Evolutionary conservation across 2,888 invertebrate species (phyloP), one percentile per base, ranked within the genome.

Genomic region (Athripsodes cinereus): DNA sequence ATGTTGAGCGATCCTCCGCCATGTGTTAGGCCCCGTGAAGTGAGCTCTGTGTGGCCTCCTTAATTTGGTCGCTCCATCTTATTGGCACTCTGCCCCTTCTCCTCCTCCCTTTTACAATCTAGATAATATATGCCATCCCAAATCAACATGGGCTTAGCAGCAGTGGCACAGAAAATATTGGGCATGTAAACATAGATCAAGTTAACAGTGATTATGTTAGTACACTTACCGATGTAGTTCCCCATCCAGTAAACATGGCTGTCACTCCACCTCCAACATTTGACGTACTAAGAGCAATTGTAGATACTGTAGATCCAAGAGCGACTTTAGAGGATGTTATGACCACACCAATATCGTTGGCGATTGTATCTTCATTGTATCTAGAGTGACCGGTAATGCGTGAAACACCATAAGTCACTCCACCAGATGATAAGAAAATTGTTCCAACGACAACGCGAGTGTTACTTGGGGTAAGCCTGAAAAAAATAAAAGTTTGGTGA

Each of bases 381-480:
- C n/a, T 8, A 5, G 55, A 46, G 48, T 58, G 57, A 1, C 34
- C 13, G 6, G 57, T 54, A 6, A 55, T 16, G 10, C 51, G 48
- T 19, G 40, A 20, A 2, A 60, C 52, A 13, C 13, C 22, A 22
- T 72, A 67, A 2, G 22, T 62, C 2, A 62, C 59, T 2, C 67
- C 67, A 13, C 66, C 66, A 1, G 53, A 22, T 16, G 64, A 58
- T 21, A 73, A 50, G 22, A 63, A 53, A 59, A 70, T 69, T 35
- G 68, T 71, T 3, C 74, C 74, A 52, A 68, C 71, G 0, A 67
- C 62, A 52, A 21, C 20, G 5, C 5, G 3, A 2, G 13, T 8
- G 13, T 13, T 5, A 40, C 40, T 40, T 40, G 40, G n/a, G 5
- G 40, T 40, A 16, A 3, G 8, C 3, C 40, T 40, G 40, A 16